Evolutionary conservation across 2,113 vertebrate species (phyloP).

Genomic region (Nibea albiflora): DNA sequence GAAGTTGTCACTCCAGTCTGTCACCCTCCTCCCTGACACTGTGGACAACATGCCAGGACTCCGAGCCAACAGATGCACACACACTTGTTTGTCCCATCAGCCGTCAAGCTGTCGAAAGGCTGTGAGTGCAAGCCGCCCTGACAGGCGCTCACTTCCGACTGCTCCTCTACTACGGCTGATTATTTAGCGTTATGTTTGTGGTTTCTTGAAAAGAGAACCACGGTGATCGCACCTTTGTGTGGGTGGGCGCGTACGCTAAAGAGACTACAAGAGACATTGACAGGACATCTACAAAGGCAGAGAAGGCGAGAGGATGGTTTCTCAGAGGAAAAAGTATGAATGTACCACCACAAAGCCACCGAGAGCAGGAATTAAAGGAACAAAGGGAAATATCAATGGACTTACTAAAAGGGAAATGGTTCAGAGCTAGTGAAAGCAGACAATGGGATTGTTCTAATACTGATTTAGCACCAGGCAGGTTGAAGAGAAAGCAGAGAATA

Average conservation of each 20-base stretch:
- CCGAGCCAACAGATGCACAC: constrained; percentile 49
- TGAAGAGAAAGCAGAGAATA: constrained; percentile 6
- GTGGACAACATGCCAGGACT: constrained; percentile 33
- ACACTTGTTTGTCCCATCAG: constrained; percentile 37
- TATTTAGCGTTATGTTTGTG: not conserved
- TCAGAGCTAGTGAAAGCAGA: not conserved
- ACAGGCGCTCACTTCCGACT: constrained; percentile 14
- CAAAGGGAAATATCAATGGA: not conserved
- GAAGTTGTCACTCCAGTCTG: constrained; percentile 52
- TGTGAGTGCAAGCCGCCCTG: constrained; percentile 20
- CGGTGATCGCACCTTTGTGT: not conserved
- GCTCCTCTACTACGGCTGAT: constrained; percentile 1
- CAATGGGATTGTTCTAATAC: not conserved
- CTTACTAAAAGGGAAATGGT: not conserved
- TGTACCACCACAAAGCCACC: not conserved
- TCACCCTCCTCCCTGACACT: constrained; percentile 26
- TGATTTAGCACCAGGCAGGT: not conserved
- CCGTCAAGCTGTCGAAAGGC: not conserved
- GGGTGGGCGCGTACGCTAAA: not conserved
- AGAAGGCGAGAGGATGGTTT: not conserved
- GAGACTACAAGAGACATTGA: not conserved
- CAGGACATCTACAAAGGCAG: not conserved
- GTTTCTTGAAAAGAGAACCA: not conserved
- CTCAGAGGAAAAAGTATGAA: not conserved
- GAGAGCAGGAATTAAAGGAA: not conserved